phyloP scores from a whole-genome alignment of 2,888 invertebrate genomes.

The Cryptophagus acutangulus region DNA sequence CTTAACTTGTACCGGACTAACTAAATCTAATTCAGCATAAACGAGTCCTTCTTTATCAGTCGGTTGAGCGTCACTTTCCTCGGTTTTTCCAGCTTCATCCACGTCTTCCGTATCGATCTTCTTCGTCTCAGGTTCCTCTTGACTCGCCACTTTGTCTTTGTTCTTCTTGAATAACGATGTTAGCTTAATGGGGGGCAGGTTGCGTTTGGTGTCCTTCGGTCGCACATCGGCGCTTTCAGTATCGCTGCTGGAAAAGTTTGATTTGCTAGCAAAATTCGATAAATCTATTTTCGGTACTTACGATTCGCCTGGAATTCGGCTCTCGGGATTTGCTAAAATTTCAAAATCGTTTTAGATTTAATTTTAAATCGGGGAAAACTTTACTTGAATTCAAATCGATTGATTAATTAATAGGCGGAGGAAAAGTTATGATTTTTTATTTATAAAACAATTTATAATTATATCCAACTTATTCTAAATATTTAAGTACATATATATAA shows the following conservation, averaged over 20 bases:
- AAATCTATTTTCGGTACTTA: slow-evolving; percentile 33
- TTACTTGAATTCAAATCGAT: background rate
- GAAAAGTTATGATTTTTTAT: slow-evolving; percentile 31
- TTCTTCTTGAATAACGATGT: slow-evolving; percentile 38
- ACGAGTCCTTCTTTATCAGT: slow-evolving; percentile 52
- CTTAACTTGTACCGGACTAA: slow-evolving; percentile 47
- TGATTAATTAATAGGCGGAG: background rate
- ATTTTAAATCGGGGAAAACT: too few relatives aligned
- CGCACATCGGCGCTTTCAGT: slow-evolving; percentile 60
- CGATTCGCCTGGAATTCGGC: slow-evolving; percentile 41
- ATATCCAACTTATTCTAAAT: slow-evolving; percentile 41
- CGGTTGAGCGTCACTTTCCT: slow-evolving; percentile 13
- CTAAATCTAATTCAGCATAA: slow-evolving; percentile 67
- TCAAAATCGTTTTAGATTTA: slow-evolving; percentile 15
- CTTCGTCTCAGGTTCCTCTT: slow-evolving; percentile 25
- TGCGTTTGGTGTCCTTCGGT: slow-evolving; percentile 27
- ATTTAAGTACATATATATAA: slow-evolving; percentile 39
- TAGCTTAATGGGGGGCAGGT: slow-evolving; percentile 33
- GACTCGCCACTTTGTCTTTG: slow-evolving; percentile 34
- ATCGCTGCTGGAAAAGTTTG: slow-evolving; percentile 56
- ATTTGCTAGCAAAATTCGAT: slow-evolving; percentile 11
- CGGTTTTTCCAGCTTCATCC: slow-evolving; percentile 7
- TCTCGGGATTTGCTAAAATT: slow-evolving; percentile 16
- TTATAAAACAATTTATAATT: slow-evolving; percentile 47
- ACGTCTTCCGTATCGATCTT: slow-evolving; percentile 19